phyloP scores from a whole-genome alignment of 2,888 invertebrate genomes.

The Erpobdella octoculata region DNA sequence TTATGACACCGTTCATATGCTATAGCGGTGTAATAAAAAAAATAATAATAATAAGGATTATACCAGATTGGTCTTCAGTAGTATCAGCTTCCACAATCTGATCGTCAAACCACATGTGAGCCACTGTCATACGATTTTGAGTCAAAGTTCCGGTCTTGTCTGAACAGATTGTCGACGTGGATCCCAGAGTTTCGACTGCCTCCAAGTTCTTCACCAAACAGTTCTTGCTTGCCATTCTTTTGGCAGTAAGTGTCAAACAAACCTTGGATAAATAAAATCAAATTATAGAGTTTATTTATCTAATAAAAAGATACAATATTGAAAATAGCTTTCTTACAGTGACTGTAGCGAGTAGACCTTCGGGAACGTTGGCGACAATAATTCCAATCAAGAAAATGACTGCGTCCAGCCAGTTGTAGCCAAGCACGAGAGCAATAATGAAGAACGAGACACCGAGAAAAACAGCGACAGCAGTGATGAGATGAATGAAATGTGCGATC shows the following conservation, averaged over 20 bases:
- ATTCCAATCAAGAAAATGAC: constrained; percentile 96
- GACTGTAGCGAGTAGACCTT: constrained; percentile 94
- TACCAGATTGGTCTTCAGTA: constrained; percentile 88
- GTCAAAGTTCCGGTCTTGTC: constrained; percentile 97
- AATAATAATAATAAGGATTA: constrained; percentile 36
- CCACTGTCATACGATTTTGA: constrained; percentile 98
- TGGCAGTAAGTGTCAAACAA: constrained; percentile 93
- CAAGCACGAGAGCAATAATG: constrained; percentile 88
- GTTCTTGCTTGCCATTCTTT: constrained; percentile 98
- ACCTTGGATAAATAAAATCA: constrained; percentile 52
- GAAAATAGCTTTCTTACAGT: constrained; percentile 61
- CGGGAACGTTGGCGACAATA: constrained; percentile 98
- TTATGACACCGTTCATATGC: no score
- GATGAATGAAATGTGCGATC: constrained; percentile 96
- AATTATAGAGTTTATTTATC: neutral
- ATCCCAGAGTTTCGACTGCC: constrained; percentile 96
- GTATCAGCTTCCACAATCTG: constrained; percentile 98
- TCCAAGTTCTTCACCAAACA: constrained; percentile 98
- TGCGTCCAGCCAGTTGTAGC: constrained; percentile 97
- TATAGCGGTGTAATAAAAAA: no score
- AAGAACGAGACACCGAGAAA: constrained; percentile 84
- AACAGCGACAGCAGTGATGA: constrained; percentile 82
- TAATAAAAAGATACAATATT: neutral
- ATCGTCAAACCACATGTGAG: constrained; percentile 98
- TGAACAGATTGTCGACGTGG: constrained; percentile 98